These are phyloP conservation scores for Dipodomys stephensi DNA, from an alignment of 2,113 vertebrate genomes.

Conservation along the genomic window DNA sequence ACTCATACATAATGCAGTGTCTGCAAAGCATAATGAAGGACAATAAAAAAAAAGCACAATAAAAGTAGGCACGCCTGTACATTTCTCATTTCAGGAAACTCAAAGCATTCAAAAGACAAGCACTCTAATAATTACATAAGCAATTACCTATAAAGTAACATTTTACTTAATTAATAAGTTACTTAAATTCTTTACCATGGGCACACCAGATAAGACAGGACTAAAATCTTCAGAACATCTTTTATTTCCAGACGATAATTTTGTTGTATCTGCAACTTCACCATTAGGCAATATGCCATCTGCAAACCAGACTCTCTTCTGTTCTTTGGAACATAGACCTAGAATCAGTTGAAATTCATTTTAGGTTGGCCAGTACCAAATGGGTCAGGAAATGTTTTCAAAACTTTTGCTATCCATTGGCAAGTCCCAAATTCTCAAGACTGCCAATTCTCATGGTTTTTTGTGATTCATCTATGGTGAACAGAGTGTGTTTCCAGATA, in stretches of 20 bases:
- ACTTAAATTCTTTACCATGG: conserved; percentile 78
- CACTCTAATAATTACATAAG: conserved; percentile 13
- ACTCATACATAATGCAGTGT: not conserved
- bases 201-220: conserved; percentile 66
- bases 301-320: conserved; percentile 97
- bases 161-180: not conserved
- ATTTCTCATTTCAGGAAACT: conserved; percentile 26
- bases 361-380: not conserved
- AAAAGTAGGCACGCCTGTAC: not conserved
- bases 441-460: not conserved
- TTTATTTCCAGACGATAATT: conserved; percentile 89
- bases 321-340: conserved; percentile 92
- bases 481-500: conserved; percentile 6
- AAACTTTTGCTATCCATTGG: not conserved
- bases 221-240: conserved; percentile 89
- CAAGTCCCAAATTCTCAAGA: not conserved
- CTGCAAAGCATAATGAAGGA: not conserved
- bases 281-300: conserved; percentile 97
- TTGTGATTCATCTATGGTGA: not conserved
- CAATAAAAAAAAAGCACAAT: not conserved
- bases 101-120: not conserved
- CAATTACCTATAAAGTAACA: conserved; percentile 22
- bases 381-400: not conserved
- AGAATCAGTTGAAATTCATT: conserved; percentile 43
- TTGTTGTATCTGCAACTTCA: conserved; percentile 93